Percentiles rank a stretch among this genome's conserved stretches.
These are phyloP conservation scores for Sarcophaga variegata DNA, from an alignment of 2,888 invertebrate species.

Conservation along the genomic window DNA sequence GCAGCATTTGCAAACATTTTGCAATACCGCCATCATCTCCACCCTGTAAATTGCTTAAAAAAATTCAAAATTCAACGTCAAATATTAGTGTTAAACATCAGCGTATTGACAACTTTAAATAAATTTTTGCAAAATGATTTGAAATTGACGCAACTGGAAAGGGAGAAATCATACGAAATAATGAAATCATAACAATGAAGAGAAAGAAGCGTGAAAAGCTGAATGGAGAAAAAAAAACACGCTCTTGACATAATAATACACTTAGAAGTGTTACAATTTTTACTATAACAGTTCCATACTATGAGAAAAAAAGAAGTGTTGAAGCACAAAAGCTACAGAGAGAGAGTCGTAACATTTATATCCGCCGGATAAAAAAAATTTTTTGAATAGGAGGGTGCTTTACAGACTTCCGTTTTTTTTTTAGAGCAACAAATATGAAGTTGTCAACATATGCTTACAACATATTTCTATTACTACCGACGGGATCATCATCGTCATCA, in stretches of 20 bases:
- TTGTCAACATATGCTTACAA: conserved; percentile 69
- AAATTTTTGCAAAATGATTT: conserved; percentile 59
- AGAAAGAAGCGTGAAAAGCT: conserved; percentile 16
- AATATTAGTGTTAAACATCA: conserved; percentile 61
- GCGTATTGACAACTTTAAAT: conserved; percentile 68
- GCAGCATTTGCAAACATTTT: conserved; percentile 45
- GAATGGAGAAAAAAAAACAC: conserved; percentile 26
- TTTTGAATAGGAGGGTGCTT: conserved; percentile 26
- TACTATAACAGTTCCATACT: conserved; percentile 24
- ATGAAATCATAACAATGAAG: conserved; percentile 56
- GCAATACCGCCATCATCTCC: not conserved
- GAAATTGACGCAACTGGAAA: not conserved
- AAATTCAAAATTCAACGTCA: conserved; percentile 28
- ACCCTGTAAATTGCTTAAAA: not conserved
- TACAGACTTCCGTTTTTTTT: conserved; percentile 7
- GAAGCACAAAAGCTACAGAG: not conserved
- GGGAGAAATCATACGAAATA: conserved; percentile 37
- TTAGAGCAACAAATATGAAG: conserved; percentile 39
- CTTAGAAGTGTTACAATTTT: conserved; percentile 40
- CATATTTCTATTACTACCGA: conserved; percentile 25
- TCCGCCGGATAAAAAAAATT: conserved; percentile 64
- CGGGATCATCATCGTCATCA: conserved; percentile 43
- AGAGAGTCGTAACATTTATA: conserved; percentile 63
- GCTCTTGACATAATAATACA: conserved; percentile 61
- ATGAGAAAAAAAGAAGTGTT: not conserved